Evolutionary conservation across 2,113 vertebrate species (phyloP), one percentile per base, ranked within the genome.

Genomic region (Ranitomeya variabilis): DNA sequence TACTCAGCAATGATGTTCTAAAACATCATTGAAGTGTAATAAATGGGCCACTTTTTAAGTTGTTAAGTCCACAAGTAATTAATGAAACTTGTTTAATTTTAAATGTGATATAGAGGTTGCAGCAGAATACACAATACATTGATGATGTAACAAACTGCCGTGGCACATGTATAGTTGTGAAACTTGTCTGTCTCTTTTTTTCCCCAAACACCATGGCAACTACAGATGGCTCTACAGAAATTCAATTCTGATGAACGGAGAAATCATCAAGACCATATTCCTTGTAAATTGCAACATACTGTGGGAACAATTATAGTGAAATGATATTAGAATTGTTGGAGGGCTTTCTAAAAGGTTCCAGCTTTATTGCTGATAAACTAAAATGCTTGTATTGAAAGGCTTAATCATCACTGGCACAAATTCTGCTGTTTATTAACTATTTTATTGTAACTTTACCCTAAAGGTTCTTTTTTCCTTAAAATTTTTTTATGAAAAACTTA

Each of bases 331-430:
- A 87, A 80, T 80, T 31, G 13, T 79, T 87, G 76, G 45, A 81
- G 21, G 1, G 23, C 23, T 31, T 80, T 59, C 10, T 69, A 78
- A 87, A 87, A 87, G 54, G 60, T 71, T 80, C 54, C 64, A 57
- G 52, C 11, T 55, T 81, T 71, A 81, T 80, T 81, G 86, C 78
- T 87, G 66, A 73, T 87, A 55, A 54, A 37, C 67, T 57, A 37
- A 74, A 85, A 59, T 19, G 23, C n/a, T 59, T 71, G 59, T 85
- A 85, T 85, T 73, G 83, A 85, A 85, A 83, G 62, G 54, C 62
- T 80, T 87, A 87, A 87, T 87, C 77, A 69, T 81, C 23, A 37
- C 78, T 81, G 78, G 86, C 77, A 71, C 16, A 31, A 26, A 60
- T 37, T 11, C 14, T 85, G 15, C 10, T 85, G 45, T 59, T 57